These are phyloP conservation scores for Agonum fuliginosum DNA, from an alignment of 2,888 invertebrate genomes.

Conservation along the genomic window DNA sequence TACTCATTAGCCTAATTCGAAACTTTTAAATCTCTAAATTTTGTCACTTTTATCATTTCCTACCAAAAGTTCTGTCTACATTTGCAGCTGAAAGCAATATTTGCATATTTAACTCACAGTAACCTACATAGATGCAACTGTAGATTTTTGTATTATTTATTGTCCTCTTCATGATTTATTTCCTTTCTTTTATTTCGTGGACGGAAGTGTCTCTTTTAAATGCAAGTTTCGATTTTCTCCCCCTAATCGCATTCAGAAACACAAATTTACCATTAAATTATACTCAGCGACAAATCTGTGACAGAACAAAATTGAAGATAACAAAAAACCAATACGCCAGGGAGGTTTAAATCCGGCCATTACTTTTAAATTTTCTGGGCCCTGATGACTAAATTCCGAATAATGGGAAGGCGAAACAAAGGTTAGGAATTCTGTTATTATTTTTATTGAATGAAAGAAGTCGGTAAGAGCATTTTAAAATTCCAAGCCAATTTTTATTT, in stretches of 20 bases:
- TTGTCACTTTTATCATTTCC: constrained; percentile 10
- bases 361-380: constrained; percentile 45
- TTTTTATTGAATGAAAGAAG: constrained; percentile 16
- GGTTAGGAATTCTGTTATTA: constrained; percentile 26
- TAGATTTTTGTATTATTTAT: constrained; percentile 22
- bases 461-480: no score
- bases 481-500: no score
- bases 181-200: constrained; percentile 20
- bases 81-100: constrained; percentile 29
- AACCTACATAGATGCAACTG: not conserved
- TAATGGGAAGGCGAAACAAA: constrained; percentile 31
- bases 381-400: constrained; percentile 25
- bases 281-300: constrained; percentile 58
- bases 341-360: constrained; percentile 44
- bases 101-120: constrained; percentile 27
- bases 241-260: constrained; percentile 56
- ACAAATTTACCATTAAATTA: constrained; percentile 59
- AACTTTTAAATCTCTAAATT: not conserved
- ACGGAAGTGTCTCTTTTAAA: constrained; percentile 7
- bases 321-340: constrained; percentile 56
- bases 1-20: no score
- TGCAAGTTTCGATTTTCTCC: constrained; percentile 28
- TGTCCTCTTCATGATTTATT: constrained; percentile 21
- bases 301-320: constrained; percentile 58
- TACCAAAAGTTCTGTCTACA: constrained; percentile 3